Evolutionary conservation across 2,888 invertebrate genomes (phyloP).

Genomic region (Drosophila leonis): DNA sequence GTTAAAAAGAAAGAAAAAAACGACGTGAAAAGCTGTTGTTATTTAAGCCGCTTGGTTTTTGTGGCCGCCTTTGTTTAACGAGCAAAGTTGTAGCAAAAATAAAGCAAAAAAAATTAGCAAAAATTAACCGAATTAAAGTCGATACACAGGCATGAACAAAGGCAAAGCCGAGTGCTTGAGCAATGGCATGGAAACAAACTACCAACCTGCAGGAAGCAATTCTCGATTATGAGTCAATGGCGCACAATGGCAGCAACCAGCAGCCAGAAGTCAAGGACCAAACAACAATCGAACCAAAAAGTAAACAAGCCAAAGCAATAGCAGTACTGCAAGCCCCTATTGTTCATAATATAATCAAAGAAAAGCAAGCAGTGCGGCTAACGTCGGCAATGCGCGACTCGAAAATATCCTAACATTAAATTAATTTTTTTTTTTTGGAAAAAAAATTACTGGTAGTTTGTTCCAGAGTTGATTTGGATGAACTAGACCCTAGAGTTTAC

Average conservation of each 20-base stretch:
- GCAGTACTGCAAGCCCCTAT: conserved; percentile 30
- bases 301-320: conserved; percentile 48
- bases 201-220: conserved; percentile 22
- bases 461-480: too few relatives aligned
- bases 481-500: too few relatives aligned
- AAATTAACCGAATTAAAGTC: conserved; percentile 51
- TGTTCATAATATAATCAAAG: conserved; percentile 49
- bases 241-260: conserved; percentile 36
- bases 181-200: conserved; percentile 46
- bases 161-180: conserved; percentile 7
- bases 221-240: conserved; percentile 58
- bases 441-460: too few relatives aligned
- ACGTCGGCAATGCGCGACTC: not conserved
- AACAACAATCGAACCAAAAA: conserved; percentile 48
- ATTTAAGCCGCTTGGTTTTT: conserved; percentile 22
- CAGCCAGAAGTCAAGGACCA: conserved; percentile 42
- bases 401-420: not conserved
- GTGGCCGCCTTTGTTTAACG: conserved; percentile 25
- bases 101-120: conserved; percentile 34
- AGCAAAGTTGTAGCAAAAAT: conserved; percentile 37
- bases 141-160: conserved; percentile 31
- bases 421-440: too few relatives aligned
- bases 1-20: not conserved
- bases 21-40: conserved; percentile 31
- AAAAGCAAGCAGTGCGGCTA: not conserved